These are phyloP conservation scores for Sycophaga agraensis DNA, from an alignment of 1,140 invertebrate genomes.

Conservation along the genomic window DNA sequence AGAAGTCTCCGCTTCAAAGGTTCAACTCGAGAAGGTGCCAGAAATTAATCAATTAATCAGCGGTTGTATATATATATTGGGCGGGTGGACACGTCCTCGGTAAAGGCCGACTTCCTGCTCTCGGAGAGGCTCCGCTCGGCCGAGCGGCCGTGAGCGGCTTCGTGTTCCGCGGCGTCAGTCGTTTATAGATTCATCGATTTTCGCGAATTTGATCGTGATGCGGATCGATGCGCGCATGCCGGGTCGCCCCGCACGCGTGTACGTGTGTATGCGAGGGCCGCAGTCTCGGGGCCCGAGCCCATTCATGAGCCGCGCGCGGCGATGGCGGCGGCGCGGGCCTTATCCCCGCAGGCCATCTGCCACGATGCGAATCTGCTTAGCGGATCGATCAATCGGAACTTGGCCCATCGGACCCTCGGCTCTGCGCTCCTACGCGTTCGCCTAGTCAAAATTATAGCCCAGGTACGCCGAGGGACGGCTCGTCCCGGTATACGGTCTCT, in stretches of 20 bases:
- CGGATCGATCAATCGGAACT: conserved; percentile 22
- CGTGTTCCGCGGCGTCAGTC: background rate
- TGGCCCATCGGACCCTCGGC: background rate
- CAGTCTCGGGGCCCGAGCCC: background rate
- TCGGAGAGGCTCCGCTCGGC: too few relatives aligned
- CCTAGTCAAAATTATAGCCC: too few relatives aligned
- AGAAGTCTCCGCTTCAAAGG: conserved; percentile 1
- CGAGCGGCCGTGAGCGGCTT: too few relatives aligned
- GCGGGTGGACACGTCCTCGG: too few relatives aligned
- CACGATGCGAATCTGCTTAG: conserved; percentile 18
- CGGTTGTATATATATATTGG: too few relatives aligned
- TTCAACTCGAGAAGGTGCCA: background rate
- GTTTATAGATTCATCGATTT: background rate
- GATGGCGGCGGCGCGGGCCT: too few relatives aligned
- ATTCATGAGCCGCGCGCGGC: too few relatives aligned
- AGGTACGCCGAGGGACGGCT: background rate
- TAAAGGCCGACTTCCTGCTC: too few relatives aligned
- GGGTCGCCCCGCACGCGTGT: too few relatives aligned
- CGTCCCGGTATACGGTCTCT: background rate
- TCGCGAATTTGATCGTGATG: too few relatives aligned
- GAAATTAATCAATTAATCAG: background rate
- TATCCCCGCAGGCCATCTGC: conserved; percentile 29
- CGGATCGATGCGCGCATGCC: background rate
- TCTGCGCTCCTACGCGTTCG: conserved; percentile 1
- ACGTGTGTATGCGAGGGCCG: too few relatives aligned